Base-by-base conservation (phyloP, 2,113 vertebrate genomes). In the Galbula dea region DNA sequence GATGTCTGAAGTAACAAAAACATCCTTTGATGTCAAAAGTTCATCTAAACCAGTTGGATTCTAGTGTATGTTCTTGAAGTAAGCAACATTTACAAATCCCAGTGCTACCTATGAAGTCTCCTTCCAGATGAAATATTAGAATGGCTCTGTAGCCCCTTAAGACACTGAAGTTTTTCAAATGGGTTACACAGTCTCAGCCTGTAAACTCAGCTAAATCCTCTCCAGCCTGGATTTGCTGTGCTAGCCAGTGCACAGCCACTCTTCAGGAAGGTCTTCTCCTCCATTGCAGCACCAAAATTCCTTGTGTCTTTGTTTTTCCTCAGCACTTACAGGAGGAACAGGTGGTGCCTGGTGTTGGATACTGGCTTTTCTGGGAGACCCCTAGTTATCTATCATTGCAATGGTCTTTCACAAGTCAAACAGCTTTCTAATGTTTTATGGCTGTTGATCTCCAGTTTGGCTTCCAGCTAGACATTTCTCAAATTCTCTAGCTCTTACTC, bases 301-400 rank as follows among this genome's bases (percentile, higher is more conserved):
- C 73, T 93, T 41, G 10, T 39, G 45, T 58, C 80, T 86, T 94
- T 80, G 46, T 55, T 80, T 74, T 62, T 72, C 32, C 69, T 86
- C 89, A 81, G 63, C 8, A 30, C 68, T 89, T 8, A 0, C 36
- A 79, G 76, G 59, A 93, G 88, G 80, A 96, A 93, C 94, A 96
- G 92, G 82, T 96, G 95, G 95, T 86, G 78, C 93, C 94, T 94
- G 94, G 91, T 96, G 81, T 87, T 52, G 80, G 77, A 88, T 90
- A 76, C 27, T 4, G 71, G 11, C 11, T 91, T 96, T 93, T 88
- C 87, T 66, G 79, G 65, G 74, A 87, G 66, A 91, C 1, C 7
- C 43, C 71, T 73, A 77, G 67, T 74, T 93, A 94, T 81, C 86
- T 88, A 95, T 93, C 73, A 91, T 9, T 66, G 83, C 76, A 89